phyloP scores from a whole-genome alignment of 2,797 vertebrate species.

The Poeciliopsis paucimaculata region DNA sequence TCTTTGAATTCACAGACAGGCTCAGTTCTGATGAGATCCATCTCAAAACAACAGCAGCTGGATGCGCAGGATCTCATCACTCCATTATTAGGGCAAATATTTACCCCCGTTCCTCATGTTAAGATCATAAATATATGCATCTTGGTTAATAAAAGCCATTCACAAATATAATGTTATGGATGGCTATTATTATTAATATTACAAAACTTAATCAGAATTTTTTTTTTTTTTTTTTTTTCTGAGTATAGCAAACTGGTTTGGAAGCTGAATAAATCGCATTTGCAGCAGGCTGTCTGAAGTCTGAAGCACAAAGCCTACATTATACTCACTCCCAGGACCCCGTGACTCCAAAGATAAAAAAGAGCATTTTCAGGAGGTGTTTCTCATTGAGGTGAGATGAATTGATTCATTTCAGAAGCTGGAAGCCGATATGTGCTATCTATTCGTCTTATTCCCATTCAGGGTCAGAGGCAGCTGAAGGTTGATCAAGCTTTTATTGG shows the following conservation, averaged over 20 bases:
- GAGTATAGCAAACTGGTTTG: slow-evolving; percentile 40
- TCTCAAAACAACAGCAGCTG: slow-evolving; percentile 25
- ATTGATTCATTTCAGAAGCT: slow-evolving; percentile 55
- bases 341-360: slow-evolving; percentile 46
- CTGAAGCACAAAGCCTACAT: slow-evolving; percentile 32
- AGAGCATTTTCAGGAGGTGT: slow-evolving; percentile 27
- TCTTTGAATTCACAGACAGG: slow-evolving; percentile 46
- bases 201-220: slow-evolving; percentile 47
- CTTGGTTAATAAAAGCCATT: neutral
- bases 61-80: slow-evolving; percentile 20
- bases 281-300: slow-evolving; percentile 54
- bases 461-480: slow-evolving; percentile 20
- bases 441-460: slow-evolving; percentile 3
- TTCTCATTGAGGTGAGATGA: slow-evolving; percentile 49
- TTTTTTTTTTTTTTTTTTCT: slow-evolving; percentile 34
- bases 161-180: neutral
- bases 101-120: neutral
- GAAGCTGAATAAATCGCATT: slow-evolving; percentile 57
- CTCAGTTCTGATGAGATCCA: slow-evolving; percentile 35
- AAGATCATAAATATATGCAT: neutral
- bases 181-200: neutral
- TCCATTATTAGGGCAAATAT: slow-evolving; percentile 11
- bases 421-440: slow-evolving; percentile 8
- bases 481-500: slow-evolving; percentile 13
- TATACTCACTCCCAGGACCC: slow-evolving; percentile 32